Evolutionary conservation across 2,113 vertebrate genomes (phyloP).

Genomic region (Leuciscus idus): DNA sequence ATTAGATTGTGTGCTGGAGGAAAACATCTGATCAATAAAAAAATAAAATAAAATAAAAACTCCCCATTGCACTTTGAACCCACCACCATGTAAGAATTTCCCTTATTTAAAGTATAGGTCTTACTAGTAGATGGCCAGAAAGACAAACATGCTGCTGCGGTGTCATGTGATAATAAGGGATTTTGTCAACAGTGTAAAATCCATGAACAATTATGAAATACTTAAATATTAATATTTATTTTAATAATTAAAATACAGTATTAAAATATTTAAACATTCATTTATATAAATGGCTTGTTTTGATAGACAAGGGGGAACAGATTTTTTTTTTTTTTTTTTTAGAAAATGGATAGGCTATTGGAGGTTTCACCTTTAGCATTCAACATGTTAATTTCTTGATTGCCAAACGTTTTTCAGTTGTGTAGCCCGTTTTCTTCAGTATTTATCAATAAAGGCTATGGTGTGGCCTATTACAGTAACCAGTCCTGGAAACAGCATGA

Average conservation of each 20-base stretch:
- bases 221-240: not conserved
- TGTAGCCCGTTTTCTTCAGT: not conserved
- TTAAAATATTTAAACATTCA: not conserved
- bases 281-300: not conserved
- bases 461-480: not conserved
- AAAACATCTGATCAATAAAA: not conserved
- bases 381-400: not conserved
- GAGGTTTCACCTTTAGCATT: not conserved
- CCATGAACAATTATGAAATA: not conserved
- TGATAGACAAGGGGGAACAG: not conserved
- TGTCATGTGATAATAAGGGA: not conserved
- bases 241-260: not conserved
- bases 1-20: not conserved
- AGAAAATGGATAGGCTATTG: not conserved
- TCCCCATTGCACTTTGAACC: not conserved
- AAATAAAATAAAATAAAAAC: not conserved
- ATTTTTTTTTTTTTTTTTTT: not conserved
- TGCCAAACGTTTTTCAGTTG: not conserved
- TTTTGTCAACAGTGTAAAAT: no score
- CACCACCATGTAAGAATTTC: not conserved
- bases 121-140: not conserved
- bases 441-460: not conserved
- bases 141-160: not conserved
- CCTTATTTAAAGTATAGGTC: not conserved
- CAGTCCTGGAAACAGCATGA: not conserved